A percentile compares a stretch with the other conserved stretches of the same genome.
Evolutionary conservation across 2,113 vertebrate species (phyloP).

Genomic region (Pantherophis guttatus): DNA sequence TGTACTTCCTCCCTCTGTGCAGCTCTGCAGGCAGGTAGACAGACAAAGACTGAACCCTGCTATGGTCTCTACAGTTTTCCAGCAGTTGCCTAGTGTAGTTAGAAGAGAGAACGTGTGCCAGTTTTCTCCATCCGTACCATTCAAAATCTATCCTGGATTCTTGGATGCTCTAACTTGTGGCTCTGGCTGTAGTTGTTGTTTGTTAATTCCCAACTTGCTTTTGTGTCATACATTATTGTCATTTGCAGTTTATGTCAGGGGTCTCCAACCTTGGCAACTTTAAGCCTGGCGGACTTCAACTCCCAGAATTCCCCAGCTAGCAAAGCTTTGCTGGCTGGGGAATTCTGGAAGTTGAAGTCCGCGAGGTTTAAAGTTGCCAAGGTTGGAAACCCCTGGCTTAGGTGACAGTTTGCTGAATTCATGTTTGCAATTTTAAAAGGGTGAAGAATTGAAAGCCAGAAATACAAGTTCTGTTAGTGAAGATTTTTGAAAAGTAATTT

Average conservation of each 20-base stretch:
- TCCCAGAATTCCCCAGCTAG: too few species aligned
- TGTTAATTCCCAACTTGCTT: slow-evolving; percentile 39
- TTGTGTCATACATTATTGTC: slow-evolving; percentile 33
- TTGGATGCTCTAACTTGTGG: neutral
- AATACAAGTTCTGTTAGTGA: slow-evolving; percentile 6
- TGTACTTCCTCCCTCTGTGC: neutral
- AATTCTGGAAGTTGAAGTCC: too few species aligned
- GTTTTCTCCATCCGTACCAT: neutral
- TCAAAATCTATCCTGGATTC: neutral
- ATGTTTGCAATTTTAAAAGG: neutral
- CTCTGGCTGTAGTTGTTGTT: slow-evolving; percentile 2
- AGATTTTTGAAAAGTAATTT: neutral
- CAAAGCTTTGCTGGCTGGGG: too few species aligned
- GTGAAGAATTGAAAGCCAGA: slow-evolving; percentile 25
- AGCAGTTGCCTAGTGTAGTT: neutral
- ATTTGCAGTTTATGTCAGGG: neutral
- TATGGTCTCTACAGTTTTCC: neutral
- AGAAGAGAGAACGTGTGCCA: neutral
- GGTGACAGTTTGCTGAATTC: slow-evolving; percentile 33
- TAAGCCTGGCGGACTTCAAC: too few species aligned
- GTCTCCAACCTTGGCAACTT: too few species aligned
- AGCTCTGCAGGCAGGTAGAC: neutral
- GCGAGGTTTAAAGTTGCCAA: too few species aligned
- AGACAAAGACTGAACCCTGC: neutral
- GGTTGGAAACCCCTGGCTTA: neutral